These are phyloP conservation scores for Cochlearius cochlearius DNA, from an alignment of 2,113 vertebrate genomes.

Conservation along the genomic window DNA sequence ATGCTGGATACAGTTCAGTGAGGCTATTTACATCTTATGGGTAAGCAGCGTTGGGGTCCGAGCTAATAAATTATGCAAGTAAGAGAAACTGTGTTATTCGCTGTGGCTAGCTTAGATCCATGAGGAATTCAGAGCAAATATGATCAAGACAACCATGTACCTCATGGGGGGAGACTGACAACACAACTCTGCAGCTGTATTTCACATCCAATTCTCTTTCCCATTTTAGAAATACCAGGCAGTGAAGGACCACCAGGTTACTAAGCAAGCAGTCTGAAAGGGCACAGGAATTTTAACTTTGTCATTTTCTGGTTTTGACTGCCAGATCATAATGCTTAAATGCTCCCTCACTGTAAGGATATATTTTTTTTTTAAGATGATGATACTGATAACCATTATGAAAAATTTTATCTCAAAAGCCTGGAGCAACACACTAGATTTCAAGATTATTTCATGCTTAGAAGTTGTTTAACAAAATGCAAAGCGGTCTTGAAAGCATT, in stretches of 20 bases:
- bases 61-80: not conserved
- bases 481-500: slow-evolving; percentile 4
- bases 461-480: slow-evolving; percentile 12
- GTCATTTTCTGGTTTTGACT: not conserved
- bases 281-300: not conserved
- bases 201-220: not conserved
- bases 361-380: not conserved
- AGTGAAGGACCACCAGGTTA: not conserved
- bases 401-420: slow-evolving; percentile 24
- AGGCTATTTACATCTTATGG: not conserved
- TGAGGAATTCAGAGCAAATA: not conserved
- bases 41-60: not conserved
- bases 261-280: not conserved
- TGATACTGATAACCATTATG: slow-evolving; percentile 27
- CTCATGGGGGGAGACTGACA: not conserved
- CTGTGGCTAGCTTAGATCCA: not conserved
- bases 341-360: not conserved
- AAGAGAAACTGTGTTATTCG: not conserved
- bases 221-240: not conserved
- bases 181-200: not conserved
- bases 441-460: slow-evolving; percentile 4
- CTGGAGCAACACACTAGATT: slow-evolving; percentile 27
- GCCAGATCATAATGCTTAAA: not conserved
- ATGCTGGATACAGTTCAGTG: not conserved
- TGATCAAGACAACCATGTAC: not conserved